A percentile compares a stretch with the other conserved stretches of the same genome.
These are phyloP conservation scores for Ectropis crepuscularia DNA, from an alignment of 2,888 invertebrate genomes.

Conservation along the genomic window DNA sequence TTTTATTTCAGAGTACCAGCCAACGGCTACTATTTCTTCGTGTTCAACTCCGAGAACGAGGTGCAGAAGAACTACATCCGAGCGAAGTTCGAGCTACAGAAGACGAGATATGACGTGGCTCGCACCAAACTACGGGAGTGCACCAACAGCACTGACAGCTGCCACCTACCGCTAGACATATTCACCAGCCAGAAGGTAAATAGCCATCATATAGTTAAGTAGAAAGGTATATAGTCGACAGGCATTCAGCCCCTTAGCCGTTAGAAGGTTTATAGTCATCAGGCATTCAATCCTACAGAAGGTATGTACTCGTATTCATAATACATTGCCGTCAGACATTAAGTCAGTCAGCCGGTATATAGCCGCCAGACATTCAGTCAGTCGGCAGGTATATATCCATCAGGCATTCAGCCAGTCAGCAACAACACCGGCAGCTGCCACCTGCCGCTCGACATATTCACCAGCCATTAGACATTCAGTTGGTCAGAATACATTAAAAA, in stretches of 20 bases:
- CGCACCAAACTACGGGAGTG: conserved; percentile 86
- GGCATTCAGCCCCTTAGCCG: too few species aligned
- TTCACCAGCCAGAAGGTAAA: conserved; percentile 87
- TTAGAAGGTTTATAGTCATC: too few species aligned
- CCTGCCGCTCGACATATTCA: conserved; percentile 88
- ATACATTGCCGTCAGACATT: too few species aligned
- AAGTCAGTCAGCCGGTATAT: too few species aligned
- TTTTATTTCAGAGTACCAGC: conserved; percentile 85
- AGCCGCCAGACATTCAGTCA: too few species aligned
- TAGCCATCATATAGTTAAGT: too few species aligned
- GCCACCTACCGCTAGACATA: conserved; percentile 87
- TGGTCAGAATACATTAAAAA: too few species aligned
- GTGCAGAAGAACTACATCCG: conserved; percentile 88
- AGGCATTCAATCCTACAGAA: too few species aligned
- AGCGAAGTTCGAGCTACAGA: conserved; percentile 88
- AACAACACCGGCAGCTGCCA: conserved; percentile 86
- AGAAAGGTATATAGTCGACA: too few species aligned
- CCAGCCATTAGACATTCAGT: conserved; percentile 71
- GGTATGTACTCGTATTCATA: too few species aligned
- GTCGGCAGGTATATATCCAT: too few species aligned
- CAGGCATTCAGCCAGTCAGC: too few species aligned
- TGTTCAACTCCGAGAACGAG: conserved; percentile 93
- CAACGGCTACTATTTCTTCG: conserved; percentile 93
- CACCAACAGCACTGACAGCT: conserved; percentile 85
- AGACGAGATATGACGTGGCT: conserved; percentile 88